Evolutionary conservation across 2,113 vertebrate species (phyloP), one percentile per base, ranked within the genome.

Genomic region (Panthera uncia): DNA sequence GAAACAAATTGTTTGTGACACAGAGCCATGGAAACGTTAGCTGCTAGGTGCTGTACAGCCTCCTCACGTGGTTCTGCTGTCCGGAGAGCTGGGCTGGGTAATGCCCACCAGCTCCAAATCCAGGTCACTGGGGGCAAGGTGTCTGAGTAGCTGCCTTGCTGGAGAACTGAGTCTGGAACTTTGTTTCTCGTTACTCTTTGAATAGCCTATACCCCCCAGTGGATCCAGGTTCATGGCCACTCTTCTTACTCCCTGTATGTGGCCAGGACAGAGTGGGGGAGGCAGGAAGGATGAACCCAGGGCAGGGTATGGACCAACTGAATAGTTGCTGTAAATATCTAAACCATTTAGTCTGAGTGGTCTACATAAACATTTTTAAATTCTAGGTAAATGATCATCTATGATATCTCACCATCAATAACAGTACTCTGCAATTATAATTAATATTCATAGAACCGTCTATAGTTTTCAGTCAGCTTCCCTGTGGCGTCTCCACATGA

Each of bases 1-100:
- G 97, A 97, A 96, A 89, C 41, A 92, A 96, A 98, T 96, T 93
- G 52, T 74, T 96, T 97, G 52, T 97, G 93, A 98, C 96, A 95
- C 82, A 82, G 36, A 98, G 48, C 68, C 91, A 41, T 21, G 6
- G n/a, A 89, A 87, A 95, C 21, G 89, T 80, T 88, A 93, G 45
- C 86, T 87, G 95, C 79, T 76, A 66, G 84, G 45, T 73, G 31
- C 50, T 57, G 71, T 33, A 38, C 21, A 78, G 15, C 2, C 19
- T 27, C 7, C 55, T 89, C 48, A 36, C 41, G 10, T 41, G 29
- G 14, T 86, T 91, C 45, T 89, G 88, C 55, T 19, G 19, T 93
- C 71, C 78, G 31, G 71, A 50, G 78, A 78, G 45, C 50, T 84
- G 52, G 84, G 15, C 18, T 57, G 1, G 31, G 27, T 1, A 7